Conservation (phyloP, 2,797 vertebrate species). For the Nyctalus aviator region DNA sequence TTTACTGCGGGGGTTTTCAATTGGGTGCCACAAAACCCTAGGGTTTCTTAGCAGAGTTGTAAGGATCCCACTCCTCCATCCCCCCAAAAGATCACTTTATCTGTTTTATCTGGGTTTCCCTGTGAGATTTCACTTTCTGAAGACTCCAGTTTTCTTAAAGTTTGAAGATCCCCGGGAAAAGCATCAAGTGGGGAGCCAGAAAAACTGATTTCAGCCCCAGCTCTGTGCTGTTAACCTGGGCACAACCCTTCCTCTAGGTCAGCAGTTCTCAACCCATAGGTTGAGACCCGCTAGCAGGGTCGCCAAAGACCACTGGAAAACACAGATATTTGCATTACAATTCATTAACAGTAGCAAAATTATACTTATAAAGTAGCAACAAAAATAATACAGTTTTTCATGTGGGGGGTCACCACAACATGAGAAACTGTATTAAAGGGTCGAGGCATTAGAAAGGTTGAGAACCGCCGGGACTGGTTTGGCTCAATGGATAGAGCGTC, state of each 20-base stretch:
- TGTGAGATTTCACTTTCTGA: not conserved
- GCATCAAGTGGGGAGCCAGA: not conserved
- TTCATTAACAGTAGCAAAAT: no score
- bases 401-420: no score
- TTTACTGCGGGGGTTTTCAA: not conserved
- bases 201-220: not conserved
- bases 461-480: no score
- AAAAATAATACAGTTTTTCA: no score
- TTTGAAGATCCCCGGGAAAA: not conserved
- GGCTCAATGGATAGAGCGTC: no score
- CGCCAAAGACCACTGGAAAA: no score
- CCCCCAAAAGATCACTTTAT: not conserved
- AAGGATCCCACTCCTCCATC: not conserved
- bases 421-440: no score
- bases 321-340: no score
- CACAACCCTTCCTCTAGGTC: not conserved
- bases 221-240: not conserved
- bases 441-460: no score
- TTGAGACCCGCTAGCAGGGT: no score
- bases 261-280: no score
- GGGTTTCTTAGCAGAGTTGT: not conserved
- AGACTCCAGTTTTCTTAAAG: not conserved
- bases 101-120: not conserved
- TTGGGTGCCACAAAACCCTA: rapidly evolving
- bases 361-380: no score